Evolutionary conservation across 2,797 vertebrate genomes (phyloP).

Genomic region (Taenioides sp.): DNA sequence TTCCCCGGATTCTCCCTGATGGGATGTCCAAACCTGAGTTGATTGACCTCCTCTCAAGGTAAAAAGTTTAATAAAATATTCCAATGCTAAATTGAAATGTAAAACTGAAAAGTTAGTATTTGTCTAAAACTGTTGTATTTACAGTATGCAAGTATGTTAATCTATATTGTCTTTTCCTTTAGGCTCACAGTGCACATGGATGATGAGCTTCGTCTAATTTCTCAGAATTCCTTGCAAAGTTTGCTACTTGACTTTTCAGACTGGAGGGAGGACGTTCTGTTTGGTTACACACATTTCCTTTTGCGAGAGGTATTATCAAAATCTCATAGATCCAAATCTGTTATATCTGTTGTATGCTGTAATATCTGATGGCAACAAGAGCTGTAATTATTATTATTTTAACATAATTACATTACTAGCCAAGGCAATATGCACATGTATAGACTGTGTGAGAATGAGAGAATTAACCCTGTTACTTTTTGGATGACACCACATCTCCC

Average conservation of each 20-base stretch:
- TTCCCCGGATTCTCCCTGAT: conserved; percentile 95
- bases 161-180: conserved; percentile 15
- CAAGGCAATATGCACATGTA: too few species aligned
- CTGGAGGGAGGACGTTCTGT: conserved; percentile 97
- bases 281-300: conserved; percentile 96
- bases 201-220: conserved; percentile 95
- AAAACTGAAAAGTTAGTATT: too few species aligned
- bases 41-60: conserved; percentile 95
- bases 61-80: conserved; percentile 28
- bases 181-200: conserved; percentile 99
- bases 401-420: too few species aligned
- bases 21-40: conserved; percentile 98
- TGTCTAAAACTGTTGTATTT: too few species aligned
- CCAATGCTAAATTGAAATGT: not conserved
- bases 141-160: too few species aligned
- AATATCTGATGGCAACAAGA: not conserved
- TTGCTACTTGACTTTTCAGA: conserved; percentile 95
- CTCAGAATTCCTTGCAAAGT: conserved; percentile 97
- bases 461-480: not conserved
- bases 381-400: not conserved
- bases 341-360: not conserved
- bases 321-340: not conserved
- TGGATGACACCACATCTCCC: not conserved
- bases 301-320: conserved; percentile 74
- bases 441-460: not conserved